phyloP scores from a whole-genome alignment of 2,113 vertebrate genomes.

The Aptenodytes forsteri region DNA sequence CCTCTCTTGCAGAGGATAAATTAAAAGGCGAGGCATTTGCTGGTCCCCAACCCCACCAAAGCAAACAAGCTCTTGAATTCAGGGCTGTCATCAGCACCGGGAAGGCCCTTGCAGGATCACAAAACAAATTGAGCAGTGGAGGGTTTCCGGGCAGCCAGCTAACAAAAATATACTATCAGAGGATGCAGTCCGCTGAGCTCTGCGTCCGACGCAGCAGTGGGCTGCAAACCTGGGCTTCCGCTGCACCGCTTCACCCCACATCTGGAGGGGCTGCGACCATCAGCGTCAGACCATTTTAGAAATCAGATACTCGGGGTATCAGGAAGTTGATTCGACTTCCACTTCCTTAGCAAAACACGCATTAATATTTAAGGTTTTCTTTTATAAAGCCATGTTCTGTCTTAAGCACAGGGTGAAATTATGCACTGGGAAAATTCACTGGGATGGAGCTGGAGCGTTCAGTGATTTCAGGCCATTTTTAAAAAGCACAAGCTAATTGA shows the following conservation, averaged over 20 bases:
- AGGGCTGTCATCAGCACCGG: slow-evolving; percentile 77
- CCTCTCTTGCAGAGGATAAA: slow-evolving; percentile 29
- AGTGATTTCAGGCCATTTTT: slow-evolving; percentile 41
- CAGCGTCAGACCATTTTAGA: slow-evolving; percentile 77
- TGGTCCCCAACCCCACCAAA: slow-evolving; percentile 65
- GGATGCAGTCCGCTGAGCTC: slow-evolving; percentile 79
- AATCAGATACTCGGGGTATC: slow-evolving; percentile 87
- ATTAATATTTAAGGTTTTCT: slow-evolving; percentile 83
- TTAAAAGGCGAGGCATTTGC: slow-evolving; percentile 47
- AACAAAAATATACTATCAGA: slow-evolving; percentile 86
- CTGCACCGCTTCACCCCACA: slow-evolving; percentile 77
- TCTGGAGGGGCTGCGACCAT: slow-evolving; percentile 78
- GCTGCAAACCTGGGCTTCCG: slow-evolving; percentile 85
- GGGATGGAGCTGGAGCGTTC: slow-evolving; percentile 57
- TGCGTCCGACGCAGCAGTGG: slow-evolving; percentile 78
- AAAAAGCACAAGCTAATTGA: slow-evolving; percentile 50
- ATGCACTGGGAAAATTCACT: slow-evolving; percentile 64
- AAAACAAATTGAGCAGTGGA: slow-evolving; percentile 81
- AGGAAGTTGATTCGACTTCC: slow-evolving; percentile 91
- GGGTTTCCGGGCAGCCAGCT: slow-evolving; percentile 84
- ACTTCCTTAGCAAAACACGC: slow-evolving; percentile 89
- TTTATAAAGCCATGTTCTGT: slow-evolving; percentile 79
- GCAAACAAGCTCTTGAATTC: slow-evolving; percentile 78
- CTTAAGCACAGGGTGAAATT: slow-evolving; percentile 68
- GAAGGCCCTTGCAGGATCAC: slow-evolving; percentile 81